phyloP scores from a whole-genome alignment of 2,113 vertebrate species.

The Tinamus guttatus region DNA sequence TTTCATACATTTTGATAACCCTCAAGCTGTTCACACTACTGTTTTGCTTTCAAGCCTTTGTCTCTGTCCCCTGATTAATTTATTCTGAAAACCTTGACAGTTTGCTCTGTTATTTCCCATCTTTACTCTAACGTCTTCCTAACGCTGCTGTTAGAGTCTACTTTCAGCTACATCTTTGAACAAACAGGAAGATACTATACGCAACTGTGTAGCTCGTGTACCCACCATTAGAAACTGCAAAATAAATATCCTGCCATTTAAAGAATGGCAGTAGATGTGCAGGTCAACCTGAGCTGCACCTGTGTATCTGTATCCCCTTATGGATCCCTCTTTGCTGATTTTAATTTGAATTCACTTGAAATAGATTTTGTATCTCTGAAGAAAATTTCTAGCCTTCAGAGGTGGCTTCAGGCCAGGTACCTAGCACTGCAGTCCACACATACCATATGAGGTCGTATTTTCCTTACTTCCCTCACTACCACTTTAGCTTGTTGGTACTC shows the following conservation, averaged over 20 bases:
- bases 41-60: background rate
- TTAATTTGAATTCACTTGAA: background rate
- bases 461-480: background rate
- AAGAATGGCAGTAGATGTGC: too few species aligned
- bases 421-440: background rate
- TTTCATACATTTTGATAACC: background rate
- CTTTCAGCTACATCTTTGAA: background rate
- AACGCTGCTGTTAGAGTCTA: background rate
- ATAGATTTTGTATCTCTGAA: too few species aligned
- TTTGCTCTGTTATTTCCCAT: background rate
- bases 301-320: background rate
- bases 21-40: accelerated
- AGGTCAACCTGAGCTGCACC: background rate
- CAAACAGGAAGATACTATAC: background rate
- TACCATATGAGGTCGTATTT: background rate
- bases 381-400: background rate
- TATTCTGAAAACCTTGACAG: background rate
- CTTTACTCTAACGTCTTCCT: background rate
- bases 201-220: background rate
- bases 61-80: background rate
- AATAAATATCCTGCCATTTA: background rate
- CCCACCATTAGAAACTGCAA: background rate
- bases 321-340: background rate
- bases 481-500: background rate
- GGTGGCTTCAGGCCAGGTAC: background rate